Percentiles rank a stretch among this genome's conserved stretches.
Evolutionary conservation across 2,797 vertebrate species (phyloP).

Genomic region (Kryptopterus vitreolus): DNA sequence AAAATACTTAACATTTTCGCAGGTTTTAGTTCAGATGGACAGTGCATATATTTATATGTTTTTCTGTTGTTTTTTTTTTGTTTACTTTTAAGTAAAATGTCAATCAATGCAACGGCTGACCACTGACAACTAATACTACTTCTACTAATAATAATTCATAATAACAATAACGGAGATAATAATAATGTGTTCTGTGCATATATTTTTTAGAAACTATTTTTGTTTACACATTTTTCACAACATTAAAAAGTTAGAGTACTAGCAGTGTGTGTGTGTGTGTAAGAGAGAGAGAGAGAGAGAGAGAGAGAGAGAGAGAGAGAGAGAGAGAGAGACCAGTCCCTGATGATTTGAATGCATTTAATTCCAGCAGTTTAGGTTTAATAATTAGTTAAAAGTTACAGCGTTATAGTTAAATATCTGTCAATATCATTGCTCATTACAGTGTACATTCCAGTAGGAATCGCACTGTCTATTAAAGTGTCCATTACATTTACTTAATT

Average conservation of each 20-base stretch:
- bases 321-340: conserved; percentile 56
- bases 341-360: conserved; percentile 75
- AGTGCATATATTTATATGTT: not conserved
- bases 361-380: conserved; percentile 62
- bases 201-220: too few relatives aligned
- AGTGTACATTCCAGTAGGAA: too few relatives aligned
- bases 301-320: not conserved
- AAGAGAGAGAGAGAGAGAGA: not conserved
- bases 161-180: not conserved
- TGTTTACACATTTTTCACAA: not conserved
- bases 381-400: not conserved
- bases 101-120: not conserved
- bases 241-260: not conserved
- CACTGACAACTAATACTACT: not conserved
- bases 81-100: not conserved
- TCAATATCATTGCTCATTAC: too few relatives aligned
- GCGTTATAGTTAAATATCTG: too few relatives aligned
- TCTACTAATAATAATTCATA: not conserved
- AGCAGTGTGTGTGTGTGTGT: not conserved
- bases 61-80: not conserved
- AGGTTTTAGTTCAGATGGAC: not conserved
- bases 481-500: not conserved
- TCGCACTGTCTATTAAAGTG: not conserved
- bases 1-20: not conserved
- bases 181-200: not conserved